Evolutionary conservation across 2,888 invertebrate genomes (phyloP).

Genomic region (Agonopterix heracliana): DNA sequence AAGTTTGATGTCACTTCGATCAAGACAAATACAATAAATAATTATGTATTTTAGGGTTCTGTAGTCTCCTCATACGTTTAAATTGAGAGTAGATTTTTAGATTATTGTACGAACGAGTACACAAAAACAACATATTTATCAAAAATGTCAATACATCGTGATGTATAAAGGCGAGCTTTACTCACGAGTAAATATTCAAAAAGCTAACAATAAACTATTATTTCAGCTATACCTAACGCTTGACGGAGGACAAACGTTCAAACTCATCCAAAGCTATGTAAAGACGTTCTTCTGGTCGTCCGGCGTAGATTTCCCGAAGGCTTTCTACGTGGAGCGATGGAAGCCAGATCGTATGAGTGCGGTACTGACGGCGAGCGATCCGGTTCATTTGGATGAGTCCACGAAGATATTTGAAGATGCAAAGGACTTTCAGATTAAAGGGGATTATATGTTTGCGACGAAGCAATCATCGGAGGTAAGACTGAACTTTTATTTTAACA

Average conservation of each 20-base stretch:
- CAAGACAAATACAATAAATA: no score
- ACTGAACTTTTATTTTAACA: constrained; percentile 8
- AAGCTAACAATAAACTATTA: constrained; percentile 1
- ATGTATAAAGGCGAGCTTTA: no score
- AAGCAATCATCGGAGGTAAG: constrained; percentile 79
- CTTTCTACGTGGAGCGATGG: constrained; percentile 83
- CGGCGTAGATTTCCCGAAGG: constrained; percentile 58
- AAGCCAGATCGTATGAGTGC: constrained; percentile 78
- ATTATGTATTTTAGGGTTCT: no score
- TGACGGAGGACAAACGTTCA: constrained; percentile 85
- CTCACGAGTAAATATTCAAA: no score
- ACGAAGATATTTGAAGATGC: constrained; percentile 79
- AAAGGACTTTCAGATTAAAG: constrained; percentile 88
- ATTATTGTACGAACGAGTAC: no score
- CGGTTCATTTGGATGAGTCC: constrained; percentile 68
- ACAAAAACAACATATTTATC: no score
- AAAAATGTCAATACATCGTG: no score
- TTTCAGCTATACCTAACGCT: constrained; percentile 84
- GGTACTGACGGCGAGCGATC: constrained; percentile 79
- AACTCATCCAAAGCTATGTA: constrained; percentile 81
- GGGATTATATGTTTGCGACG: constrained; percentile 90
- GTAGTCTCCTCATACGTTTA: no score
- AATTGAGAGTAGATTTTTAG: no score
- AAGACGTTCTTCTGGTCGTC: constrained; percentile 87
- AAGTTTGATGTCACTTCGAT: no score